These are phyloP conservation scores for Acropora yongei DNA, from an alignment of 64 coral and sea anemone genomes.

Conservation along the genomic window DNA sequence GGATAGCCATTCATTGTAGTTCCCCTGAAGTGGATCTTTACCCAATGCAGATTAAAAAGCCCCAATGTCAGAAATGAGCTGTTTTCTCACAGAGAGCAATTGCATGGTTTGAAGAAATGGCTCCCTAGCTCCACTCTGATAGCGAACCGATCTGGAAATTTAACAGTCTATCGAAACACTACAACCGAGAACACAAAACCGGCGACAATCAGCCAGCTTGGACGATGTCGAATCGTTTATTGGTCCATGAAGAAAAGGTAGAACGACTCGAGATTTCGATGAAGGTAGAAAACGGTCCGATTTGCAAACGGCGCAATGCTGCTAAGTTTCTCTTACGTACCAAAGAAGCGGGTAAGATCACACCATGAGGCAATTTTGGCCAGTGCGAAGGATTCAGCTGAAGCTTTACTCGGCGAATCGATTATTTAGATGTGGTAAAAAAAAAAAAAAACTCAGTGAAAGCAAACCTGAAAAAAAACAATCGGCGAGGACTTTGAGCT, in stretches of 20 bases:
- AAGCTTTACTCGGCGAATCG: not conserved
- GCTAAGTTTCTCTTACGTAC: constrained; percentile 24
- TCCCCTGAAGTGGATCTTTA: too few relatives aligned
- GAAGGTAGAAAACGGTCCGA: not conserved
- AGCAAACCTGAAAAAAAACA: not conserved
- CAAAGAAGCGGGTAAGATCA: not conserved
- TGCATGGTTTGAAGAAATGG: too few relatives aligned
- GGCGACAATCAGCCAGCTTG: not conserved
- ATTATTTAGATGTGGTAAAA: constrained; percentile 2
- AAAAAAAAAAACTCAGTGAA: not conserved
- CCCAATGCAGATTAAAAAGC: too few relatives aligned
- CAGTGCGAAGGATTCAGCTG: not conserved
- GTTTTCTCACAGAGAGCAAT: too few relatives aligned
- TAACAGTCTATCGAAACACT: constrained; percentile 15
- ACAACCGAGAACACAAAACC: constrained; percentile 26
- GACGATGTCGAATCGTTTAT: not conserved
- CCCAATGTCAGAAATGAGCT: too few relatives aligned
- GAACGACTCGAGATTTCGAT: not conserved
- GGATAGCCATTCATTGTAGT: too few relatives aligned
- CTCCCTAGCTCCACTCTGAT: too few relatives aligned
- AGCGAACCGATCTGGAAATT: too few relatives aligned
- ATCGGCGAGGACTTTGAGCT: not conserved
- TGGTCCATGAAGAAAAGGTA: not conserved
- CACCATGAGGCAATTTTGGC: not conserved
- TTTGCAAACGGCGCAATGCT: not conserved